phyloP scores from a whole-genome alignment of 2,113 vertebrate species.

The Sarotherodon lohbergeri region DNA sequence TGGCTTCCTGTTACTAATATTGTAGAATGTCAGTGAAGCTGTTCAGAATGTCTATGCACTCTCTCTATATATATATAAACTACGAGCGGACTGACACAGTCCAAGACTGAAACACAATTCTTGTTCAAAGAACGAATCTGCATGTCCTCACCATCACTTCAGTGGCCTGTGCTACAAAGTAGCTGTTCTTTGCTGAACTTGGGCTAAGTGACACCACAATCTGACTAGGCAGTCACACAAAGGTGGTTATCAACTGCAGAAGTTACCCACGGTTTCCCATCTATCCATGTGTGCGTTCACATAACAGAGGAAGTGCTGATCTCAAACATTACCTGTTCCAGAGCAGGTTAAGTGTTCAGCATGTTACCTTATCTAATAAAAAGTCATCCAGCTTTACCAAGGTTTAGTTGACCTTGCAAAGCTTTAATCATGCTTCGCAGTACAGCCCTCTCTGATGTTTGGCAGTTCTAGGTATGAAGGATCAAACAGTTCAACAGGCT shows the following conservation, averaged over 20 bases:
- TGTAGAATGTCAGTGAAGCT: neutral
- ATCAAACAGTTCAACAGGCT: neutral
- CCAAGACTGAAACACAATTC: neutral
- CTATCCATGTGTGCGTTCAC: neutral
- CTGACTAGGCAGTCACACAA: neutral
- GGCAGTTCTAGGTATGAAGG: neutral
- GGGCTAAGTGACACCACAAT: neutral
- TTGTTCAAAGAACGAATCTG: neutral
- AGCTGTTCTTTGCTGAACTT: neutral
- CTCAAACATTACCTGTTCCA: neutral
- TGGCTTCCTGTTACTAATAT: neutral
- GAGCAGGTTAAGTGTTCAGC: neutral
- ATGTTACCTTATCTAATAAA: neutral
- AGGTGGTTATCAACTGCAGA: neutral
- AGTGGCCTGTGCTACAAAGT: neutral
- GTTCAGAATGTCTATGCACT: slow-evolving; percentile 4
- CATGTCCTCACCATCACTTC: neutral
- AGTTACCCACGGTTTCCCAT: neutral
- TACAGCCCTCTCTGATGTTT: neutral
- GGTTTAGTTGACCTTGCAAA: neutral
- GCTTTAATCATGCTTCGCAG: neutral
- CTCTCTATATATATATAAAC: neutral
- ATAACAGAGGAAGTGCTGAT: neutral
- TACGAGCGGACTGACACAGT: neutral
- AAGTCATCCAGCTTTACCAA: neutral